Base-by-base conservation (phyloP, 2,888 invertebrate genomes). In the Apamea sordens region DNA sequence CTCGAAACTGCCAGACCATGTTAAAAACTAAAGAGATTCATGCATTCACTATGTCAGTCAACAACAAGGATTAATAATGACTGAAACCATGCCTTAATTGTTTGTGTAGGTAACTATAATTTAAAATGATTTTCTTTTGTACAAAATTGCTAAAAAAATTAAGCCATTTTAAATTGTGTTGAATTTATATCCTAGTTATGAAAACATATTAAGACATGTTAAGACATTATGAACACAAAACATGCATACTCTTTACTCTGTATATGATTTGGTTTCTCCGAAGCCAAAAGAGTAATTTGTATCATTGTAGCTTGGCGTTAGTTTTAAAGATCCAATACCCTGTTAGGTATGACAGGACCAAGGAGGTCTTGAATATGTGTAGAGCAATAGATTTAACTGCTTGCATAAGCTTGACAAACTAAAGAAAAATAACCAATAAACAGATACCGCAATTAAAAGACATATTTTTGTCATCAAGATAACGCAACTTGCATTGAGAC, bases 401-500 rank as follows among this genome's bases (percentile, higher is more conserved):
- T 18, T 47, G 11, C 28, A 24, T 32, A 24, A 56, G 1, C 6
- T n/a, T 56, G 8, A 59, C 32, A 64, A 50, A 69, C 15, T 5
- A 44, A 79, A 65, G 21, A 59, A 32, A 41, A 70, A 70, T 67
- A 67, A 71, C 44, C 44, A 67, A 61, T 70, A 61, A 28, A 85
- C n/a, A 74, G 67, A 75, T 76, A 32, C 18, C 2, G 0, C 36
- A 64, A 85, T 63, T 83, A 86, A 41, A 76, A 47, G 24, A 85
- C 65, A 80, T 64, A 71, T 24, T 68, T 76, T 77, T 65, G 69
- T 36, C 61, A 85, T 87, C 80, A 80, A 85, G 88, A 85, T 87
- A 85, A 87, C 8, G 0, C 21, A 32, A 80, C 47, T 36, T 73
- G 68, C 65, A 80, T 61, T 53, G 63, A 74, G 73, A 69, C 68